Base-by-base conservation (phyloP, 2,888 invertebrate genomes). In the Philaethria dido region DNA sequence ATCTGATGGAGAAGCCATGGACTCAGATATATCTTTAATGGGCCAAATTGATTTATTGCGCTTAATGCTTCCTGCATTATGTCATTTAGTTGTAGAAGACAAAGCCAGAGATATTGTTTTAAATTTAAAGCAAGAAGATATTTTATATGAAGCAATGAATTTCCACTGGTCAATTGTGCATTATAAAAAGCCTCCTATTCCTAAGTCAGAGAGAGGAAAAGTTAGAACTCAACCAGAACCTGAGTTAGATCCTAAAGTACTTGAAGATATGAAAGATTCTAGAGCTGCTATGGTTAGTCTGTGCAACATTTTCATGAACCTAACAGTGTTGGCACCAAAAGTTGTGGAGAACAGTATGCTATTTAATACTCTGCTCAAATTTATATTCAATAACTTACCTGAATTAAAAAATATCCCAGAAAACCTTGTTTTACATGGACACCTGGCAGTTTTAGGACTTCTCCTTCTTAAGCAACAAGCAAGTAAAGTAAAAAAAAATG, bases 231-330 rank as follows among this genome's bases (percentile, higher is more conserved):
- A 96, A 79, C 96, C 96, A 16, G 96, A 95, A 79, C 95, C 96
- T 60, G 95, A 96, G 78, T 86, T 96, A 59, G 95, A 96, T 59
- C 94, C 95, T 0, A 94, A 95, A 80, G 92, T 96, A 72, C 83
- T 96, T 67, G 96, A 96, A 78, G 96, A 96, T 74, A 97, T 97
- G 95, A 95, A 96, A 78, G 96, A 97, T 83, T 96, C 97, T 0
- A 94, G 97, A 69, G 93, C 95, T 3, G 97, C 98, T 0, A 96
- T 98, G 93, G 95, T 97, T 71, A 97, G 98, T 74, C 94, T 97
- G 36, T 98, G 98, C 85, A 98, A 98, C 80, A 96, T 98, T 68
- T 95, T 98, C 73, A 97, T 98, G 96, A 98, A 98, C 82, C 93
- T 98, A 2, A 96, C 97, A 14, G 98, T 98, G 0, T 86, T 98